A percentile compares a stretch with the other conserved stretches of the same genome.
These are phyloP conservation scores for Agrochola lota DNA, from an alignment of 2,888 invertebrate species.

Conservation along the genomic window DNA sequence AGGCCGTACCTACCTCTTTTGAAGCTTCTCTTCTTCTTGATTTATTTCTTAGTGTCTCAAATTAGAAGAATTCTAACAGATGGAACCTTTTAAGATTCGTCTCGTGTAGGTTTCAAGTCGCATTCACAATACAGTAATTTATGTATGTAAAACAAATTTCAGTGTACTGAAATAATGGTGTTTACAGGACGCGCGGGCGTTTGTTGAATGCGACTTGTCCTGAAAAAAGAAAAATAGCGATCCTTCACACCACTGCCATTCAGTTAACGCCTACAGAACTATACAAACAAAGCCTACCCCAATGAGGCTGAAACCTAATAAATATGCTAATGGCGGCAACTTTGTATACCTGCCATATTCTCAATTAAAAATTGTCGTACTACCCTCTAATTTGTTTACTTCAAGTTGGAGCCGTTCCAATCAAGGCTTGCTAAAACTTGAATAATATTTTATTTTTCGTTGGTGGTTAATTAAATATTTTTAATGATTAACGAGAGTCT, in stretches of 20 bases:
- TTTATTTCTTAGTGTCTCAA: neutral
- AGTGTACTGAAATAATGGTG: neutral
- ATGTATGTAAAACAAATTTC: neutral
- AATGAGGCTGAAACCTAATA: constrained; percentile 43
- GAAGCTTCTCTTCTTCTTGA: neutral
- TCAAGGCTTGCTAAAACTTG: constrained; percentile 21
- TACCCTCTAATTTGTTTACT: constrained; percentile 40
- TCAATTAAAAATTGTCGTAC: constrained; percentile 57
- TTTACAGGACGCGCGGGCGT: constrained; percentile 2
- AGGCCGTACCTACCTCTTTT: too few species aligned
- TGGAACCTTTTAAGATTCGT: neutral
- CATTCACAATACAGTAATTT: neutral
- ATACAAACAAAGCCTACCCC: neutral
- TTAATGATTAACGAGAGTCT: neutral
- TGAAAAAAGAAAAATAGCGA: neutral
- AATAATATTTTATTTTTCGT: constrained; percentile 14
- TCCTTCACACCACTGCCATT: neutral
- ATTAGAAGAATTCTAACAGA: neutral
- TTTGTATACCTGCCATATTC: constrained; percentile 40
- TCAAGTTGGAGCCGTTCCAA: constrained; percentile 31
- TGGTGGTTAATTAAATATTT: neutral
- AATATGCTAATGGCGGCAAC: constrained; percentile 58
- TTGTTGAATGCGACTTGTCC: constrained; percentile 4
- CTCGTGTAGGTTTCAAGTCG: neutral
- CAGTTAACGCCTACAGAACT: constrained; percentile 5